A percentile compares a stretch with the other conserved stretches of the same genome.
Evolutionary conservation across 2,888 invertebrate genomes (phyloP).

Genomic region (Volucella inflata): DNA sequence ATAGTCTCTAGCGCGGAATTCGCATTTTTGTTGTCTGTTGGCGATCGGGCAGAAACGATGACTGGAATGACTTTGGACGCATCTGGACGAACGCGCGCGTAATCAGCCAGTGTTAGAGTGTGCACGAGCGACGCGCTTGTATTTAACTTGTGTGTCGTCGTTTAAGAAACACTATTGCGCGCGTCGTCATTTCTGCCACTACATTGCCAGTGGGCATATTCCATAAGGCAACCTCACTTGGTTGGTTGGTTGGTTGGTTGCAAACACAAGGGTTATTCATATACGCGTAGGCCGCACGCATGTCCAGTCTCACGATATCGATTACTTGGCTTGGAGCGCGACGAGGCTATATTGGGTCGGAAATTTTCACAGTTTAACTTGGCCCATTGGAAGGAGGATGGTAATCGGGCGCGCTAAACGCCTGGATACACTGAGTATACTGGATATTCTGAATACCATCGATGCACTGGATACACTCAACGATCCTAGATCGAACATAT

Average conservation of each 20-base stretch:
- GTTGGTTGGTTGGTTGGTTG: not conserved
- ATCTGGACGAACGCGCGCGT: slow-evolving; percentile 40
- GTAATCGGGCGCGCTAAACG: slow-evolving; percentile 70
- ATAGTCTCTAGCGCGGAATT: slow-evolving; percentile 58
- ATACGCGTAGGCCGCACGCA: slow-evolving; percentile 61
- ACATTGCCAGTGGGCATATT: slow-evolving; percentile 69
- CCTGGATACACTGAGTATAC: slow-evolving; percentile 39
- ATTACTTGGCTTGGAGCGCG: slow-evolving; percentile 51
- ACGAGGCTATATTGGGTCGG: slow-evolving; percentile 56
- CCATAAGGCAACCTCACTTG: slow-evolving; percentile 50
- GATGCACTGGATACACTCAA: slow-evolving; percentile 32
- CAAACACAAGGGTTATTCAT: slow-evolving; percentile 38
- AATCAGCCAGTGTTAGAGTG: slow-evolving; percentile 4
- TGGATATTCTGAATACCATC: no score
- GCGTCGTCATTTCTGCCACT: slow-evolving; percentile 48
- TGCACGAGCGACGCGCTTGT: slow-evolving; percentile 1
- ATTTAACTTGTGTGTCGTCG: not conserved
- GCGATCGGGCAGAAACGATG: slow-evolving; percentile 45
- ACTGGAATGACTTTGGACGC: slow-evolving; percentile 31
- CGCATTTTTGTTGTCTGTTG: slow-evolving; percentile 47
- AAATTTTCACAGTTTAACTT: slow-evolving; percentile 70
- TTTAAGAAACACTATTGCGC: slow-evolving; percentile 14
- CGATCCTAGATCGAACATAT: slow-evolving; percentile 55
- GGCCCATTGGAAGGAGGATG: slow-evolving; percentile 45
- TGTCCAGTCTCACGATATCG: slow-evolving; percentile 68